Base-by-base conservation (phyloP, 2,113 vertebrate species). In the Meles meles region DNA sequence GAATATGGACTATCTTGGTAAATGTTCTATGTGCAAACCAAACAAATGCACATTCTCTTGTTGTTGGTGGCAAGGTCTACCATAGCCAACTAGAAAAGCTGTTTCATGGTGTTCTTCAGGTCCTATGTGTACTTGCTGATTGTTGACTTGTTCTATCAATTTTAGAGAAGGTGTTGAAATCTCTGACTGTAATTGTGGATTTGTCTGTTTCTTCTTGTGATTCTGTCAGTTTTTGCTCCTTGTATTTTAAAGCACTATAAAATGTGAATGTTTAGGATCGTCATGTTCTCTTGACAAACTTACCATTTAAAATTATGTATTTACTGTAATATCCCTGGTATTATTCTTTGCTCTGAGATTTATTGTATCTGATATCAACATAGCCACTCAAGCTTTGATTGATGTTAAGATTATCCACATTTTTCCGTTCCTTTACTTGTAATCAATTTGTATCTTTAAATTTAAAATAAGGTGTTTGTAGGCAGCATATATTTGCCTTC, bases 241-340 rank as follows among this genome's bases (percentile, higher is more conserved):
- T 71, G 12, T 84, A 63, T 57, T 80, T 89, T 92, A 65, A 88
- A 85, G 39, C 47, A 93, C 31, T 88, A 14, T 85, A 85, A 59
- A 69, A 81, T 42, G 37, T 80, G 18, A 81, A 94, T 82, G 42
- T 86, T 93, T 90, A 87, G 14, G 18, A 67, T 61, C 85, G 3
- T 57, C 67, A 72, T 90, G 21, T 95, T 67, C 39, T 87, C 65
- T 95, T 88, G 72, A 93, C 57, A 95, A 69, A 96, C 63, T 92
- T 23, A 76, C 29, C 39, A 74, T 47, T 95, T 91, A 93, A 96
- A 95, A 90, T 82, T 71, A 74, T 84, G 23, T 69, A 88, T 39
- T 88, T 27, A 94, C 52, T 42, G 31, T 88, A 59, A 61, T 88
- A 77, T 52, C 13, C 31, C 1, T 55, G 12, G 12, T 82, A 67